Percentiles rank a stretch among this genome's conserved stretches.
These are phyloP conservation scores for Dendrocopos noguchii DNA, from an alignment of 2,113 vertebrate species.

Conservation along the genomic window DNA sequence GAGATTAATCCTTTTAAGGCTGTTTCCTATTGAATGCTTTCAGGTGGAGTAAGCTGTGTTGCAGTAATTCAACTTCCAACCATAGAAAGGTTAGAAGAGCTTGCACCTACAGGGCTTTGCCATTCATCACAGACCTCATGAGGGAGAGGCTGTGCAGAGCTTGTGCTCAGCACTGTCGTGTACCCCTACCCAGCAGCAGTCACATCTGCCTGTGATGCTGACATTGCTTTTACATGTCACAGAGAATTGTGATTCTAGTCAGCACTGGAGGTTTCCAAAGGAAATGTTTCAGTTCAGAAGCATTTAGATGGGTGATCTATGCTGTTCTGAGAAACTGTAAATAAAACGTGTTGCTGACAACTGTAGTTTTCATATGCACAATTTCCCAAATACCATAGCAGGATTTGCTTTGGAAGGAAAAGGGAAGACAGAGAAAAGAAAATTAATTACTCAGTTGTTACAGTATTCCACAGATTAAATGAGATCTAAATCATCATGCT, in stretches of 20 bases:
- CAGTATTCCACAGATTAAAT: background rate
- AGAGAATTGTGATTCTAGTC: background rate
- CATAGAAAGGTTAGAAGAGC: background rate
- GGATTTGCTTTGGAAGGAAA: background rate
- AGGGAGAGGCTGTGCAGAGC: background rate
- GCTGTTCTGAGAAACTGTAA: background rate
- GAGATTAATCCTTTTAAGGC: background rate
- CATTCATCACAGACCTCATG: background rate
- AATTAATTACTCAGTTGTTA: background rate
- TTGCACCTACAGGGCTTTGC: background rate
- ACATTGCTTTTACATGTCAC: background rate
- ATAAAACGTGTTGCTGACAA: background rate
- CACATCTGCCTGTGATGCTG: fast-evolving
- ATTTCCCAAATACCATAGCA: background rate
- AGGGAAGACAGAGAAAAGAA: background rate
- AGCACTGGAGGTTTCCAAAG: background rate
- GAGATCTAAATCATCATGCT: background rate
- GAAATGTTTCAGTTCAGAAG: background rate
- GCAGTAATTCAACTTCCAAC: background rate
- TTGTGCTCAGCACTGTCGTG: background rate
- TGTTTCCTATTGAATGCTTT: background rate
- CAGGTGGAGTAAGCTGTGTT: background rate
- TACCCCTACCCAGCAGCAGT: background rate
- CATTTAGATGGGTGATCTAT: background rate
- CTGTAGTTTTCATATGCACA: background rate